These are phyloP conservation scores for Lasius fuliginosus DNA, from an alignment of 2,888 invertebrate genomes.

Conservation along the genomic window DNA sequence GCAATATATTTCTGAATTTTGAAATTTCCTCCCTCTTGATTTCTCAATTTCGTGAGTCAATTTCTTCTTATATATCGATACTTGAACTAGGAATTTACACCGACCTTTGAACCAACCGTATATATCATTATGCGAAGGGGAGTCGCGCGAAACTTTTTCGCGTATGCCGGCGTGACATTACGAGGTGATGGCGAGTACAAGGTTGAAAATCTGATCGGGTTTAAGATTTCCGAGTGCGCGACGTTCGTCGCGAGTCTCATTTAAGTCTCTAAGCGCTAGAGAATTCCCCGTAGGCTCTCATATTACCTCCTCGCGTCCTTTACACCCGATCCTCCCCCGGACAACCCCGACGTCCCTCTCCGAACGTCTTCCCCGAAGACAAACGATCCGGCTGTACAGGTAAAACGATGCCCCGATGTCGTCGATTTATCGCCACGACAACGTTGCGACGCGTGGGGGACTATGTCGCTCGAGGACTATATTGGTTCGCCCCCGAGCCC, in stretches of 20 bases:
- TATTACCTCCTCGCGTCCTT: constrained; percentile 77
- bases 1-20: not conserved
- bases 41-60: not conserved
- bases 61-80: not conserved
- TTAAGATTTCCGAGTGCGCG: constrained; percentile 73
- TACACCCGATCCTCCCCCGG: constrained; percentile 62
- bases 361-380: constrained; percentile 74
- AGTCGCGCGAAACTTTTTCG: not conserved
- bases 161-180: constrained; percentile 37
- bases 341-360: constrained; percentile 46
- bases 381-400: constrained; percentile 78
- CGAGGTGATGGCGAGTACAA: constrained; percentile 71
- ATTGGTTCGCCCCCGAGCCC: constrained; percentile 42
- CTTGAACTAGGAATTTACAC: not conserved
- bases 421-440: constrained; percentile 80
- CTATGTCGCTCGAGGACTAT: constrained; percentile 74
- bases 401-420: constrained; percentile 76
- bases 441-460: constrained; percentile 67
- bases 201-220: constrained; percentile 71
- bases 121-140: not conserved
- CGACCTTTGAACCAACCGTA: not conserved
- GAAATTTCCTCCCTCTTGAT: too few species aligned
- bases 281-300: constrained; percentile 78
- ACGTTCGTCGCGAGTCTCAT: constrained; percentile 49
- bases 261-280: constrained; percentile 64